phyloP scores from a whole-genome alignment of 2,888 invertebrate genomes.

The Phlogophora meticulosa region DNA sequence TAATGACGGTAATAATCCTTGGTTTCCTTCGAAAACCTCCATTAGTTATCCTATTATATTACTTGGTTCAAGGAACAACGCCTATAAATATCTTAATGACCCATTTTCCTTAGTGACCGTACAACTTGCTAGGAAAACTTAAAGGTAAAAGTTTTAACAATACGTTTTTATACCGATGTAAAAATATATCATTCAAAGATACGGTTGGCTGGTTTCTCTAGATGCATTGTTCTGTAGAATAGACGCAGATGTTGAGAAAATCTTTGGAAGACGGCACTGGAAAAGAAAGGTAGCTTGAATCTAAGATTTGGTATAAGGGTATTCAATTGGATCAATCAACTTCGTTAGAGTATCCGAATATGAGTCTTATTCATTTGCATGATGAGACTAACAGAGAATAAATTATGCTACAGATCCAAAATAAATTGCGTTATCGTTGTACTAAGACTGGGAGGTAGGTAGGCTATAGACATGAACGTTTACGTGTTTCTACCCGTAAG shows the following conservation, averaged over 20 bases:
- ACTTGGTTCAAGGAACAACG: slow-evolving; percentile 18
- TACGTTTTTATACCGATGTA: slow-evolving; percentile 2
- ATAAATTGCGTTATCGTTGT: slow-evolving; percentile 23
- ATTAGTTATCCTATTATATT: slow-evolving; percentile 8
- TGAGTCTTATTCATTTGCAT: slow-evolving; percentile 15
- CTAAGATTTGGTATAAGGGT: slow-evolving; percentile 1
- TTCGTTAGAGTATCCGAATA: slow-evolving; percentile 22
- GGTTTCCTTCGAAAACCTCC: slow-evolving; percentile 8
- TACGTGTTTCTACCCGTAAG: slow-evolving; percentile 16
- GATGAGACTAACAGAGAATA: slow-evolving; percentile 2
- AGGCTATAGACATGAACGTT: not conserved
- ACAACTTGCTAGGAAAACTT: slow-evolving; percentile 1
- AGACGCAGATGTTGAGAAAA: not conserved
- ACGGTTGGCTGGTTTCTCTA: not conserved
- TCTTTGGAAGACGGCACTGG: not conserved
- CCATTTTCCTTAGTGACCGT: slow-evolving; percentile 20
- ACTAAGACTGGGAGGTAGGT: not conserved
- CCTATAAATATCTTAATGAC: slow-evolving; percentile 34
- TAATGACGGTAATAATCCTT: slow-evolving; percentile 2
- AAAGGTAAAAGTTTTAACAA: not conserved
- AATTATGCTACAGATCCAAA: slow-evolving; percentile 28
- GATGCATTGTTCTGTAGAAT: slow-evolving; percentile 1
- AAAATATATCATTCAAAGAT: not conserved
- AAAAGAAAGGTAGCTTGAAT: not conserved
- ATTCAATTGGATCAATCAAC: slow-evolving; percentile 30